A percentile compares a stretch with the other conserved stretches of the same genome.
phyloP scores from a whole-genome alignment of 2,888 invertebrate species.

The Eupeodes latifasciatus region DNA sequence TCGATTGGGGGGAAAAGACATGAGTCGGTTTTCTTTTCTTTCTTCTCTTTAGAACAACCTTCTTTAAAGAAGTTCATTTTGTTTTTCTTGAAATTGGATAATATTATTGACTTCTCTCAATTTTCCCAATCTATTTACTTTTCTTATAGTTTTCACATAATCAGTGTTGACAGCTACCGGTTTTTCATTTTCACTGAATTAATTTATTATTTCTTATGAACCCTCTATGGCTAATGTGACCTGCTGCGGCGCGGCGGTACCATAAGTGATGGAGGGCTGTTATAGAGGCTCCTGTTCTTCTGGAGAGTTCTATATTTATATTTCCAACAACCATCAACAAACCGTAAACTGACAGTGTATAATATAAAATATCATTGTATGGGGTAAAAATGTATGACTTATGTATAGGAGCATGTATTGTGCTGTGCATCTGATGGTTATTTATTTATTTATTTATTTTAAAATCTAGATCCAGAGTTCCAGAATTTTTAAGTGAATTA shows the following conservation, averaged over 20 bases:
- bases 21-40: constrained; percentile 13
- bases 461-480: constrained; percentile 5
- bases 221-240: background rate
- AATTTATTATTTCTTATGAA: constrained; percentile 36
- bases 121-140: background rate
- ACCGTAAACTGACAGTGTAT: background rate
- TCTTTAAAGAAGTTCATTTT: constrained; percentile 1
- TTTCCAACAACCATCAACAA: background rate
- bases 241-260: background rate
- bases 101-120: constrained; percentile 29
- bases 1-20: background rate
- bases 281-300: constrained; percentile 36
- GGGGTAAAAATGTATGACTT: constrained; percentile 26
- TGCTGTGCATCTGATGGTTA: constrained; percentile 12
- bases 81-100: constrained; percentile 20
- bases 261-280: background rate
- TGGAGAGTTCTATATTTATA: constrained; percentile 28
- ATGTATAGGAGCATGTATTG: background rate
- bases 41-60: background rate
- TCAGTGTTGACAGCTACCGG: constrained; percentile 59
- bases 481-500: constrained; percentile 41
- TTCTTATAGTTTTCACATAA: constrained; percentile 25
- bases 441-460: constrained; percentile 44
- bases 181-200: constrained; percentile 42
- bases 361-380: constrained; percentile 42